Base-by-base conservation (phyloP, 2,113 vertebrate species). In the Xiphophorus hellerii region DNA sequence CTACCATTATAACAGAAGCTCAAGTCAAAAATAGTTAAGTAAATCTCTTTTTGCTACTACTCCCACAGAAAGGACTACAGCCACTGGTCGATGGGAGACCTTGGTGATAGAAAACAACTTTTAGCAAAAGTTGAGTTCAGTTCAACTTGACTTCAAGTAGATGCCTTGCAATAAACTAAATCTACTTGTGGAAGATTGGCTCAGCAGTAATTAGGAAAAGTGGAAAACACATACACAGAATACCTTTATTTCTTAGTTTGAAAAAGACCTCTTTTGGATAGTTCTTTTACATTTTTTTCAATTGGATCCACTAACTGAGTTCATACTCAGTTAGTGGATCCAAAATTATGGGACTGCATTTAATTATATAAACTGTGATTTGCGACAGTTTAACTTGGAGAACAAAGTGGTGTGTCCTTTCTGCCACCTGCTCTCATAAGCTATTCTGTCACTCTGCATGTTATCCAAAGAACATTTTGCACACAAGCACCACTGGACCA, bases 331-430 rank as follows among this genome's bases (percentile, higher is more conserved):
- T 60, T 64, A 63, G 62, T 30, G 27, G 2, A 65, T 20, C 51
- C 65, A 60, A 25, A 6, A 29, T 69, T 13, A 67, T 28, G 60
- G 62, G 15, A 42, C 54, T 61, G 58, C 54, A 67, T n/a, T 35
- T 54, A 31, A 29, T 68, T 68, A 39, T 27, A 69, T 29, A 63
- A 27, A 17, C 31, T 58, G 48, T 30, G 25, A 48, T 48, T 48
- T 48, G 44, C 4, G 5, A 48, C 60, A 27, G 33, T 58, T 29
- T 51, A 30, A 15, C 25, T 27, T 60, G 62, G 35, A 39, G 30
- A 65, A 42, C 61, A 35, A 30, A n/a, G 66, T 28, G n/a, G 51
- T 65, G 64, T 39, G 58, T 60, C 69, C 69, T 62, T 54, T 72
- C 68, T 62, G 15, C 66, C 66, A 69, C 66, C 60, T 27, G 5